phyloP scores from a whole-genome alignment of 2,797 vertebrate genomes.

The Hafferia zeledoni region DNA sequence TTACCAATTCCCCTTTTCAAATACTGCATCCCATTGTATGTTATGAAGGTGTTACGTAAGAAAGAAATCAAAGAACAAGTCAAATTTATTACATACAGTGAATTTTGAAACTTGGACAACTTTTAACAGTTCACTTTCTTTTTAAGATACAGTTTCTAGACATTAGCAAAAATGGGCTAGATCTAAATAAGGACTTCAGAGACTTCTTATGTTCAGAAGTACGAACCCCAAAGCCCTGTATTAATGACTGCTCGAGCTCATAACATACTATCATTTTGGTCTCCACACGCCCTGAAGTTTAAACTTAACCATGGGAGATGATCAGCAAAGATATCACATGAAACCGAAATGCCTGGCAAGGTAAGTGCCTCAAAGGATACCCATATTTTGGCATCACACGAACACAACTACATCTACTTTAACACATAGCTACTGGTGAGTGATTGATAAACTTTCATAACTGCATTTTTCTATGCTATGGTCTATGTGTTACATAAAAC shows the following conservation, averaged over 20 bases:
- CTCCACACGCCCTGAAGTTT: background rate
- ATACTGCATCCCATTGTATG: background rate
- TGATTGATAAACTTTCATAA: background rate
- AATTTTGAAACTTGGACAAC: background rate
- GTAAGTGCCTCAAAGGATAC: background rate
- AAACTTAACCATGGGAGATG: background rate
- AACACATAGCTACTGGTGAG: background rate
- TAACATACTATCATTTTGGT: background rate
- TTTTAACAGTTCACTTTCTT: background rate
- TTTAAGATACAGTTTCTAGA: background rate
- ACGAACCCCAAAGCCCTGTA: background rate
- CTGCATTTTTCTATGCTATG: background rate
- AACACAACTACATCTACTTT: background rate
- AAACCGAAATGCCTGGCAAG: background rate
- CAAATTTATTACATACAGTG: background rate
- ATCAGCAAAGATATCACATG: background rate
- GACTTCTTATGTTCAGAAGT: background rate
- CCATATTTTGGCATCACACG: background rate
- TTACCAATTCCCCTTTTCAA: background rate
- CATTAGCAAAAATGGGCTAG: conserved; percentile 24
- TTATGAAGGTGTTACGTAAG: background rate
- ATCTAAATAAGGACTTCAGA: conserved; percentile 61
- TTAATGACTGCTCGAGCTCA: background rate
- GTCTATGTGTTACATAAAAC: background rate
- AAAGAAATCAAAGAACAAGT: background rate